Evolutionary conservation across 2,888 invertebrate genomes (phyloP), one percentile per base, ranked within the genome.

Genomic region (Tetheella fluctuosa): DNA sequence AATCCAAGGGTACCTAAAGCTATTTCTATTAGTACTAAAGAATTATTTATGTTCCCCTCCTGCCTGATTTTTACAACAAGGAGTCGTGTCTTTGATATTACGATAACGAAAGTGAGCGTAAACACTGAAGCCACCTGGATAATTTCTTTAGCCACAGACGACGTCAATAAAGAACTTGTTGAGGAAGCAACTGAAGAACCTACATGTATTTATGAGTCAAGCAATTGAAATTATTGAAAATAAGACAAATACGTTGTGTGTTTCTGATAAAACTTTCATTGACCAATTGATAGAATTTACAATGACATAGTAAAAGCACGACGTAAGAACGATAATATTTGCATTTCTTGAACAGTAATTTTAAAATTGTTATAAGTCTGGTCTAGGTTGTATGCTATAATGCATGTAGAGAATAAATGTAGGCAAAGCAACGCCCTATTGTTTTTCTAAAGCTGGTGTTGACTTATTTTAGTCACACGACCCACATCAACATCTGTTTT

Each of bases 401-500:
- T 20, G 8, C 28, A 53, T 53, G 15, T 28, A 7, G 7, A 34
- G 34, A 34, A 25, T 28, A 15, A 25, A 53, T 6, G 25, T 53
- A 28, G 28, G 53, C 8, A 25, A n/a, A 23, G 12, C 17, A 54
- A 13, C 54, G 42, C 57, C 56, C 65, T 58, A 66, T 71, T 73
- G 73, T 77, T 70, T 67, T 64, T 55, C 42, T 59, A 39, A 42
- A 65, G 62, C 63, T 64, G 23, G 39, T 34, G 25, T 23, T 52
- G 42, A 59, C 73, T 63, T 69, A 65, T 67, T 74, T 66, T 72
- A 76, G 80, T 64, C 61, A 67, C 62, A 68, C 71, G 73, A 72
- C 75, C 73, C 63, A 77, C 67, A 74, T 76, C 59, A 60, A 70
- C 76, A 77, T 71, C 67, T 79, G 76, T 73, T 65, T 58, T 63